A percentile compares a stretch with the other conserved stretches of the same genome.
Conservation (phyloP, 2,888 invertebrate species). For the Coelinius sp. region DNA sequence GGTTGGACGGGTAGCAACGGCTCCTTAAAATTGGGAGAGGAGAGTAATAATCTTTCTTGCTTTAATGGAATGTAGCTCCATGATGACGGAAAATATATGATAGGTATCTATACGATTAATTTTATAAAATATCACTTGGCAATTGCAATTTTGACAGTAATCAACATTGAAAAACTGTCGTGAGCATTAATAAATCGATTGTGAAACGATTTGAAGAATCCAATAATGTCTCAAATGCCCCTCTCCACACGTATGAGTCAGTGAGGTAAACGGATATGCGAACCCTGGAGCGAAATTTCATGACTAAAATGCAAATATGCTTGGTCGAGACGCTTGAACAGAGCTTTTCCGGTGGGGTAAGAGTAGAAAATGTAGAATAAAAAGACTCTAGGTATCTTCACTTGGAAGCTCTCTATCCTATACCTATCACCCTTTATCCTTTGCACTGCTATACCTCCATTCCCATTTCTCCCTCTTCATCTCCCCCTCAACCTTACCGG, state of each 20-base stretch:
- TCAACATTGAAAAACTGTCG: conserved; percentile 39
- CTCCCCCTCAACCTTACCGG: conserved; percentile 43
- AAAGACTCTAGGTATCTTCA: conserved; percentile 42
- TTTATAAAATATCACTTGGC: background rate
- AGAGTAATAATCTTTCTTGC: conserved; percentile 7
- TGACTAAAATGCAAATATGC: conserved; percentile 60
- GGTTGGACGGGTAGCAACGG: conserved; percentile 24
- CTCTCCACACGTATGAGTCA: conserved; percentile 39
- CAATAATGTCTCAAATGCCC: conserved; percentile 48
- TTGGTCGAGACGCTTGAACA: conserved; percentile 50
- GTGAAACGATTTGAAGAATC: conserved; percentile 47
- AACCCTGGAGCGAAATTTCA: conserved; percentile 54
- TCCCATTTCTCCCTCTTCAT: conserved; percentile 39
- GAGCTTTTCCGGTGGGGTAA: conserved; percentile 40
- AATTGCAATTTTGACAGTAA: background rate
- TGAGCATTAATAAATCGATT: conserved; percentile 27
- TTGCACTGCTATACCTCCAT: conserved; percentile 30
- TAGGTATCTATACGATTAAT: background rate
- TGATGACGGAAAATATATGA: too few relatives aligned
- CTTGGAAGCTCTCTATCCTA: conserved; percentile 34
- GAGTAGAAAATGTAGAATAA: conserved; percentile 42
- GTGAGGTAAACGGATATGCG: conserved; percentile 53
- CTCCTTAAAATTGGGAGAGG: conserved; percentile 1
- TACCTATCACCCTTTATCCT: conserved; percentile 31
- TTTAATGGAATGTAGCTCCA: background rate